A percentile compares a stretch with the other conserved stretches of the same genome.
These are phyloP conservation scores for Drosophila virilis DNA, from an alignment of 1,140 invertebrate species.

Conservation along the genomic window DNA sequence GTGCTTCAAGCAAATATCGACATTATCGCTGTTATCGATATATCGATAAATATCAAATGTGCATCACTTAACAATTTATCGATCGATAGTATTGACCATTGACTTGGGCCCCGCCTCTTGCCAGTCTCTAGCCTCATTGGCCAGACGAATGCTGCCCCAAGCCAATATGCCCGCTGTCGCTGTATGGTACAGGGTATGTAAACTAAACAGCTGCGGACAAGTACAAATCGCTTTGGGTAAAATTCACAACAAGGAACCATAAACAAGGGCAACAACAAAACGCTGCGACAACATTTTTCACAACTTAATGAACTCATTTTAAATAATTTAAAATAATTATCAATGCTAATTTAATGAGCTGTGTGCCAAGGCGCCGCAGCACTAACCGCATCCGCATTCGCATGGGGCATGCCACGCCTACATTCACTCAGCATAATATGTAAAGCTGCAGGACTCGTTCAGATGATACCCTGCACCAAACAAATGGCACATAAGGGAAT, in stretches of 20 bases:
- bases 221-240: slow-evolving; percentile 65
- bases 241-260: slow-evolving; percentile 33
- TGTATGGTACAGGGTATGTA: slow-evolving; percentile 2
- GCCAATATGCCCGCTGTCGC: background rate
- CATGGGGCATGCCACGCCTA: background rate
- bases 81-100: too few species aligned
- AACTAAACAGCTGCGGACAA: slow-evolving; percentile 36
- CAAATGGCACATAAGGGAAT: background rate
- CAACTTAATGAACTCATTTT: slow-evolving; percentile 80
- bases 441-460: background rate
- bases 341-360: slow-evolving; percentile 80
- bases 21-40: too few species aligned
- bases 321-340: slow-evolving; percentile 83
- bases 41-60: too few species aligned
- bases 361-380: slow-evolving; percentile 28
- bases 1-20: too few species aligned
- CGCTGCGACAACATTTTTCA: slow-evolving; percentile 67
- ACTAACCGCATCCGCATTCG: slow-evolving; percentile 9
- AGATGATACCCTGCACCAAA: background rate
- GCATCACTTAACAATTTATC: too few species aligned
- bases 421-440: background rate
- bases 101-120: too few species aligned
- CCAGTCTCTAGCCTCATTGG: too few species aligned
- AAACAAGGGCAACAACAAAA: slow-evolving; percentile 35
- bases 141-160: too few species aligned